Base-by-base conservation (phyloP, 2,797 vertebrate species). In the Steatocranus sp. region DNA sequence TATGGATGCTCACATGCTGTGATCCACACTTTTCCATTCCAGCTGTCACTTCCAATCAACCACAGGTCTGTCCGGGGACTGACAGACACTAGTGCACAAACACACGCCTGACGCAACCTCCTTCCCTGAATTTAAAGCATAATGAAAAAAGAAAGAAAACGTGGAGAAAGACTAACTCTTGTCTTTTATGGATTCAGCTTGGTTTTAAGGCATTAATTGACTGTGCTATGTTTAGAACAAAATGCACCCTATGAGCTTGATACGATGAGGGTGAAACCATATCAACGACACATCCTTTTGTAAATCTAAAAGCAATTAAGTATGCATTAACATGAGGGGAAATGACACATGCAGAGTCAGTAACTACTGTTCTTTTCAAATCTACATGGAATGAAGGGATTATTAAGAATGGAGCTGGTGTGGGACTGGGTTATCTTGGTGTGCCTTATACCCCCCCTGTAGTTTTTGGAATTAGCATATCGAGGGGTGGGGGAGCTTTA, bases 161-260 rank as follows among this genome's bases (percentile, higher is more conserved):
- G 41, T 81, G 34, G 6, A 84, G 76, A 82, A 63, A 88, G 25
- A 53, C n/a, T 1, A n/a, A 51, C 30, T 79, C 23, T 68, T 20
- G 25, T 56, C 83, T 38, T 34, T 17, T 23, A 73, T 68, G 53
- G 76, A 82, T 86, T 79, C 66, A 30, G 73, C 87, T 85, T 79
- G 81, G 86, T 89, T 86, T 94, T 95, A 95, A 96, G 95, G 94
- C 94, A 92, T 91, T 92, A 81, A 76, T 75, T 80, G 92, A 92
- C 88, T 91, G 85, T 93, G 91, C 92, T 93, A 78, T 81, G 78
- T 86, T 87, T 82, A 73, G 87, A 92, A 75, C 76, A 83, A 58
- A 85, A 82, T 32, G n/a, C 61, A 80, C 61, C 36, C 51, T 43
- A 11, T 68, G 88, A 88, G 86, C 88, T 83, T 78, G 34, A 77